These are phyloP conservation scores for Polymixis flavicincta DNA, from an alignment of 2,888 invertebrate species.

Conservation along the genomic window DNA sequence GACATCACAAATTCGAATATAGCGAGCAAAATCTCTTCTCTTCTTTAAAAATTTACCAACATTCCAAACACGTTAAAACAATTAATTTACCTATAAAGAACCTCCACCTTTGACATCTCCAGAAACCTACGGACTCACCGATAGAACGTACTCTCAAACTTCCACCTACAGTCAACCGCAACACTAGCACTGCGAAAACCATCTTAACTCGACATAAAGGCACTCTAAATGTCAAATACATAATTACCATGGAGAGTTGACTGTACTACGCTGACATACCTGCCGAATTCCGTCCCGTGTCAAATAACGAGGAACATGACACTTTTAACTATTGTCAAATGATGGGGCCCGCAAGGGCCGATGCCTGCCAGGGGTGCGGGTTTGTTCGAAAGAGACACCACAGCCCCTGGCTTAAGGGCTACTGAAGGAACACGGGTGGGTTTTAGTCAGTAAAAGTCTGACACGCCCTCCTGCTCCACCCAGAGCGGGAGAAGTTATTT, in stretches of 20 bases:
- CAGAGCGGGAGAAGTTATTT: too few species aligned
- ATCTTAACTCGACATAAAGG: not conserved
- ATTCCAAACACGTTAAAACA: not conserved
- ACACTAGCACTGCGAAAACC: not conserved
- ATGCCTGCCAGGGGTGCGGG: too few species aligned
- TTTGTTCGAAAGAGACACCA: too few species aligned
- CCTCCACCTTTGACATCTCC: conserved; percentile 9
- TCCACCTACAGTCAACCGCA: not conserved
- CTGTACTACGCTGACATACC: conserved; percentile 18
- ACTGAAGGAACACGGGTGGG: too few species aligned
- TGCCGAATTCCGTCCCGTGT: conserved; percentile 37
- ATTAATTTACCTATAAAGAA: not conserved
- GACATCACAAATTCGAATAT: too few species aligned
- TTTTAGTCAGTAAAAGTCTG: too few species aligned
- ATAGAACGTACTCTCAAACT: not conserved
- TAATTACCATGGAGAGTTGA: not conserved
- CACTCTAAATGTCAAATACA: not conserved
- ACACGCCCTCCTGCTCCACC: too few species aligned
- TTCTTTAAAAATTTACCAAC: not conserved
- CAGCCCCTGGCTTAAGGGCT: too few species aligned
- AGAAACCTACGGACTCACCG: not conserved
- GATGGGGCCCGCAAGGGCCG: too few species aligned
- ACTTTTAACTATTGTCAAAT: conserved; percentile 61
- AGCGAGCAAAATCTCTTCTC: too few species aligned
- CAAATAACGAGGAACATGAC: conserved; percentile 58